Evolutionary conservation across 2,888 invertebrate genomes (phyloP).

Genomic region (Drosophila neotestacea): DNA sequence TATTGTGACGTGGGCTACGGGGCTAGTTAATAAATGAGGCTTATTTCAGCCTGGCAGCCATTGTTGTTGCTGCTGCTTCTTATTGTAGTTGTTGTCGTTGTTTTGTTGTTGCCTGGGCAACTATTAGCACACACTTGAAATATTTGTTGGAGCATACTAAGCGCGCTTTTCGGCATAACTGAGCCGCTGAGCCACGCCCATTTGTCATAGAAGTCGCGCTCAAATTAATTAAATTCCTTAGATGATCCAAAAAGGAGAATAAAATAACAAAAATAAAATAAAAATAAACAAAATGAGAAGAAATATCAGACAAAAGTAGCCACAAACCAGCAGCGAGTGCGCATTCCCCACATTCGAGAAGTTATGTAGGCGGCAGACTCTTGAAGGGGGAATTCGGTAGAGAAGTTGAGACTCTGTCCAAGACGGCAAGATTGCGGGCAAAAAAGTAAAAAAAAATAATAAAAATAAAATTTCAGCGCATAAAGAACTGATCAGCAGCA

Average conservation of each 20-base stretch:
- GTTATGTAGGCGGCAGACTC: slow-evolving; percentile 14
- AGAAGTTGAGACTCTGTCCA: not conserved
- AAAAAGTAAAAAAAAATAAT: slow-evolving; percentile 16
- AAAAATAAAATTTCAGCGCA: slow-evolving; percentile 76
- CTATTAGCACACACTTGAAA: slow-evolving; percentile 67
- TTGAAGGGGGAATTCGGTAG: not conserved
- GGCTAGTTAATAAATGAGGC: slow-evolving; percentile 66
- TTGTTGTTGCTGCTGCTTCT: slow-evolving; percentile 34
- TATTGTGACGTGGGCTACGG: slow-evolving; percentile 55
- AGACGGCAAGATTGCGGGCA: slow-evolving; percentile 26
- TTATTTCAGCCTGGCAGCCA: slow-evolving; percentile 55
- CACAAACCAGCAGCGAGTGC: slow-evolving; percentile 50
- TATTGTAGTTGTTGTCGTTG: slow-evolving; percentile 27
- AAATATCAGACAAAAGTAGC: slow-evolving; percentile 55
- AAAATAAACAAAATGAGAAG: slow-evolving; percentile 7
- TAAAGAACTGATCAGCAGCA: slow-evolving; percentile 84
- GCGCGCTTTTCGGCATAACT: slow-evolving; percentile 68
- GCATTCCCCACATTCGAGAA: slow-evolving; percentile 49
- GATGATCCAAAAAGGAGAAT: slow-evolving; percentile 42
- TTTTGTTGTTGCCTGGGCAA: slow-evolving; percentile 51
- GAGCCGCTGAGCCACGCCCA: slow-evolving; percentile 68
- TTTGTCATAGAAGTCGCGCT: slow-evolving; percentile 73
- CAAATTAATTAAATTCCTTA: slow-evolving; percentile 81
- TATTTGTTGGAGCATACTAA: slow-evolving; percentile 59
- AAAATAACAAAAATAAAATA: slow-evolving; percentile 14